A percentile compares a stretch with the other conserved stretches of the same genome.
Evolutionary conservation across 2,113 vertebrate genomes (phyloP).

Genomic region (Cervus canadensis): DNA sequence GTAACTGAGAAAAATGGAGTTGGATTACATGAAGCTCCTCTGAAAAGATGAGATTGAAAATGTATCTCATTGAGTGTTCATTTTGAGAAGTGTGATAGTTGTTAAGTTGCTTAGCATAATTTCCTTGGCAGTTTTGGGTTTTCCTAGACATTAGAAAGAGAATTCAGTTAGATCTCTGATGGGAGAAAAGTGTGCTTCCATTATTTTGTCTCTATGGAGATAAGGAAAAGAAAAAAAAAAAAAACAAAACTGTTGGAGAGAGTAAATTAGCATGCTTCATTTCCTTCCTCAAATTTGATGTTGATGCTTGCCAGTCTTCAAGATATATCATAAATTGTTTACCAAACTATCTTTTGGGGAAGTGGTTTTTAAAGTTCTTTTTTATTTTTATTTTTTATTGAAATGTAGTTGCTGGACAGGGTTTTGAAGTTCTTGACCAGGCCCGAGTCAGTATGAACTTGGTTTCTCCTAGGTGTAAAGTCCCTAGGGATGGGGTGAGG

Average conservation of each 20-base stretch:
- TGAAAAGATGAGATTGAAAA: slow-evolving; percentile 12
- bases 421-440: background rate
- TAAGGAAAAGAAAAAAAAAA: background rate
- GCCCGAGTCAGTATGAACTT: background rate
- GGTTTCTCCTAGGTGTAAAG: background rate
- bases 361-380: background rate
- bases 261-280: background rate
- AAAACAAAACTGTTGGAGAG: background rate
- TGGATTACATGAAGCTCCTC: slow-evolving; percentile 9
- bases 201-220: background rate
- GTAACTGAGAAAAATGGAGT: background rate
- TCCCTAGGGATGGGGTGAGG: background rate
- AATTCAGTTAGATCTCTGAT: slow-evolving; percentile 5
- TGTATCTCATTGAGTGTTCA: background rate
- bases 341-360: background rate
- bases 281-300: slow-evolving; percentile 1
- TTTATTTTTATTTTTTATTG: background rate
- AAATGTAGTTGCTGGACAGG: background rate
- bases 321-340: background rate
- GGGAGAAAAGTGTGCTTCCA: background rate
- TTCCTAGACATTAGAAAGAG: slow-evolving; percentile 20
- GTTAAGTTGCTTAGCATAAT: slow-evolving; percentile 40
- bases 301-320: background rate
- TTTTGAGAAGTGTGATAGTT: slow-evolving; percentile 40
- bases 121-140: slow-evolving; percentile 17